Percentiles rank a stretch among this genome's conserved stretches.
Evolutionary conservation across 2,888 invertebrate species (phyloP).

Genomic region (Acronicta leporina): DNA sequence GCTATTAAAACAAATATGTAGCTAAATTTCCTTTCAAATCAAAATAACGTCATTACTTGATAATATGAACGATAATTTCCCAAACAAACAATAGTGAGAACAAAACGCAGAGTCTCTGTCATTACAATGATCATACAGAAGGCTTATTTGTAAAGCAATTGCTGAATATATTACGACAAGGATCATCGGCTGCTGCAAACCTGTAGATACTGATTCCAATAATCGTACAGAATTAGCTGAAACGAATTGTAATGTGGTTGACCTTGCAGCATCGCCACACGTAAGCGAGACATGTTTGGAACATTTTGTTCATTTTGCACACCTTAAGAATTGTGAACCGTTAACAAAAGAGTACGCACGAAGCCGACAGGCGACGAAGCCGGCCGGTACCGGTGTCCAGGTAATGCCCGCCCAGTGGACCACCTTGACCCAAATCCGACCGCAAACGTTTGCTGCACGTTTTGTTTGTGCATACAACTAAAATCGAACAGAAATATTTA

Average conservation of each 20-base stretch:
- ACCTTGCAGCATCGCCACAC: conserved; percentile 10
- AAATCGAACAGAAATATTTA: conserved; percentile 15
- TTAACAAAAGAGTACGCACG: conserved; percentile 9
- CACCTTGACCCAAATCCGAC: conserved; percentile 40
- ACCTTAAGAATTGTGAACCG: conserved; percentile 4
- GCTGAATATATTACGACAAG: conserved; percentile 1
- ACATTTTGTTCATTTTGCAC: conserved; percentile 1
- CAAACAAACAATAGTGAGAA: conserved; percentile 4
- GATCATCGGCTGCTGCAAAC: neutral
- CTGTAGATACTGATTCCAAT: neutral
- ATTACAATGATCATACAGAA: conserved; percentile 8
- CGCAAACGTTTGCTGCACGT: conserved; percentile 21
- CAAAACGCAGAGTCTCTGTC: conserved; percentile 1
- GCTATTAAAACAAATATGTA: conserved; percentile 2
- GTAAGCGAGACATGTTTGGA: conserved; percentile 8
- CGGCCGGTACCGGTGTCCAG: conserved; percentile 22
- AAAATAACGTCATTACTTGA: neutral
- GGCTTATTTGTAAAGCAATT: conserved; percentile 2
- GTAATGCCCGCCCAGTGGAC: conserved; percentile 15
- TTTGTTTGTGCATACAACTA: conserved; percentile 31
- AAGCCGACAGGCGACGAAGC: neutral
- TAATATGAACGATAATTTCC: neutral
- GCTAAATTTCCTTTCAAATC: neutral
- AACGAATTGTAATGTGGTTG: conserved; percentile 11
- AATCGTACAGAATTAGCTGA: conserved; percentile 1